Evolutionary conservation across 92 coral and sea anemone genomes (phyloP), one percentile per base, ranked within the genome.

Genomic region (Epizoanthus illoricatus): DNA sequence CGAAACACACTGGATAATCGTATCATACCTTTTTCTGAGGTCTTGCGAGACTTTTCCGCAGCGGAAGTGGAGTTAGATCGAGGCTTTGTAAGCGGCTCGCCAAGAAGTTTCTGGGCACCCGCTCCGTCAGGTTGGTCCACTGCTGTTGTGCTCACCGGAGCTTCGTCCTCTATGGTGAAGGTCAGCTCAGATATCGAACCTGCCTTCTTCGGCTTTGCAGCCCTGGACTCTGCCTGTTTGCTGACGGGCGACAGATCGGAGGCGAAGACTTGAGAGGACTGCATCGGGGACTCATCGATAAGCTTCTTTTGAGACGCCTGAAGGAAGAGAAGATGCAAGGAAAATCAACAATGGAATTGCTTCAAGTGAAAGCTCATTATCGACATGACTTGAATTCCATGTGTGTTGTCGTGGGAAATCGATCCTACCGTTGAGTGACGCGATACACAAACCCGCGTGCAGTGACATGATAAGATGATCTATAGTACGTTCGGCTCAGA

Each of bases 231-330:
- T 20, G 62, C 16, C 40, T 78, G 82, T 9, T 23, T 76, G 17
- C 20, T 66, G 54, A 78, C 71, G 13, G 82, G 82, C 28, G 82
- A 78, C 17, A 78, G 82, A n/a, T 45, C 71, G 21, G 82, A 62
- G 23, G 56, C 61, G 42, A 78, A 78, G 42, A 45, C 58, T 13
- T 45, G 40, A 21, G 82, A 20, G 16, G 82, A 78, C 61, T 78
- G 82, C 71, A 78, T 78, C 13, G 43, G 63, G 70, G 82, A 72
- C 82, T 78, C 72, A 78, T 78, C 72, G 61, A 19, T 4, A 43
- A 45, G 67, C 62, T 66, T 63, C 41, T 78, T 71, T 20, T 66
- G 52, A 42, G 82, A 63, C 24, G 59, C 82, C 82, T 78, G 49
- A 61, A 41, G 23, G 49, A 18, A 18, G 63, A 56, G 81, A 60